Base-by-base conservation (phyloP, 2,113 vertebrate genomes). In the Mustela nigripes region DNA sequence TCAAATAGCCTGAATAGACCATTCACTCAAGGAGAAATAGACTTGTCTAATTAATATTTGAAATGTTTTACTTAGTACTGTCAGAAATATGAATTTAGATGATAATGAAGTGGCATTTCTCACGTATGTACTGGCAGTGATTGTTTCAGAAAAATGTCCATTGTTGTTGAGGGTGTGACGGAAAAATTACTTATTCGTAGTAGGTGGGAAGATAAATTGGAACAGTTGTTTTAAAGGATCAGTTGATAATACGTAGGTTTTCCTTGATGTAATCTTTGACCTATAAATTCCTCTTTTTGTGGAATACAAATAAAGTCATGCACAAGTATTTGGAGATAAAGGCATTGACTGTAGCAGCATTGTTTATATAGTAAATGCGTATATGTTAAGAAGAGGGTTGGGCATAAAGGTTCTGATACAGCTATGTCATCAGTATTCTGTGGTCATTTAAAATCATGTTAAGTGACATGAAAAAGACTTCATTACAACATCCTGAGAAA, bases 71-170 rank as follows among this genome's bases (percentile, higher is more conserved):
- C 26, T 65, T 48, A 56, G 4, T 85, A 36, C 24, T 24, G 1
- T 88, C 48, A 53, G 74, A 88, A 94, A 71, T 81, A 60, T 16
- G 28, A 89, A 69, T 84, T 91, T 74, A 78, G 45, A 69, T 91
- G 74, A 48, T 24, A 91, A 48, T 56, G 26, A 71, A 63, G 53
- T 81, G 26, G 5, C 21, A 65, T 74, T 91, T 92, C 81, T 89
- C 24, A 65, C 24, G 33, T 84, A 33, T 0, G 28, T 89, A 85
- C 53, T 73, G 11, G 45, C 60, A 21, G 22, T 69, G 22, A 33
- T 65, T 58, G 31, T 90, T 95, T 58, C 7, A 2, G 33, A 94
- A 71, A 67, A 19, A 19, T 71, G 63, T 76, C 9, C n/a, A 0
- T 31, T 95, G 7, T 63, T 83, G 24, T n/a, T 83, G 21, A 94